Conservation (phyloP, 2,113 vertebrate species). For the Cavia porcellus region DNA sequence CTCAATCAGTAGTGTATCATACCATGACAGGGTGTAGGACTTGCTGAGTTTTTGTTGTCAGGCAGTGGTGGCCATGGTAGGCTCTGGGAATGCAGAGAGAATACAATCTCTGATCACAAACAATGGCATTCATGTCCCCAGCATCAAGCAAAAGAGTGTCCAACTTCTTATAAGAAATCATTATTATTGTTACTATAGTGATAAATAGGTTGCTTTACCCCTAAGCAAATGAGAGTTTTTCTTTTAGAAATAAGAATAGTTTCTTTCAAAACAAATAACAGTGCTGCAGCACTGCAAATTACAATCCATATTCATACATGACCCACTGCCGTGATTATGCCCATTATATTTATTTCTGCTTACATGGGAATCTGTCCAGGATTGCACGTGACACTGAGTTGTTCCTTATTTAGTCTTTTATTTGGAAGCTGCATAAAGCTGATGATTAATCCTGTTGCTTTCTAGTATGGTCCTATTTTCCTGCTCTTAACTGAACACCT, state of each 20-base stretch:
- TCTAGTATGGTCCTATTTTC: not conserved
- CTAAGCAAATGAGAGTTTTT: not conserved
- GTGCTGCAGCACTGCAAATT: not conserved
- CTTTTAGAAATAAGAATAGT: not conserved
- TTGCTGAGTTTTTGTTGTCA: not conserved
- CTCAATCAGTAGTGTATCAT: not conserved
- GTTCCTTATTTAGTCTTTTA: not conserved
- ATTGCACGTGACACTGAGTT: not conserved
- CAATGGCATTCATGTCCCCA: not conserved
- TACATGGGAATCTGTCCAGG: not conserved
- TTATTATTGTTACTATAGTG: not conserved
- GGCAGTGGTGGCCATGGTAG: not conserved
- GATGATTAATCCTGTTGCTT: not conserved
- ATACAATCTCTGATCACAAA: not conserved
- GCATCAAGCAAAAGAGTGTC: not conserved
- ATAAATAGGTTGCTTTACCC: not conserved
- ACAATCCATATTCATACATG: not conserved
- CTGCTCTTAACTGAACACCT: not conserved
- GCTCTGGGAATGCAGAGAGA: not conserved
- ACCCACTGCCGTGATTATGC: not conserved
- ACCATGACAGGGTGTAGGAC: not conserved
- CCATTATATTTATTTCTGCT: not conserved
- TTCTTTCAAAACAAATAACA: not conserved
- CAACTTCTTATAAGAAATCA: not conserved
- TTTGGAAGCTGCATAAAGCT: not conserved